Percentiles rank a stretch among this genome's conserved stretches.
phyloP scores from a whole-genome alignment of 2,797 vertebrate genomes.

The Loriculus beryllinus region DNA sequence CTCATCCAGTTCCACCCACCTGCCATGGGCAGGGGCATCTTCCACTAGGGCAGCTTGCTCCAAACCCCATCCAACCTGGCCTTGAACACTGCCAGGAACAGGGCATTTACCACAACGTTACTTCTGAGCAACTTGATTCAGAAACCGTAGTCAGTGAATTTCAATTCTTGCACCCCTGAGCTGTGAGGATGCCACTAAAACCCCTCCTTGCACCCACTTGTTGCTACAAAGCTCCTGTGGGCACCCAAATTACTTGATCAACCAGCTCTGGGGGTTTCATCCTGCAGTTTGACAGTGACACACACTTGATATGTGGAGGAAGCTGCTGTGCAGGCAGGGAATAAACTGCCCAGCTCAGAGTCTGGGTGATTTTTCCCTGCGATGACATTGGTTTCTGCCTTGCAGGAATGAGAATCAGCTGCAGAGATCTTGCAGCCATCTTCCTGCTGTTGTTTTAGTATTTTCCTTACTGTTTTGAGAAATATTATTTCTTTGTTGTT shows the following conservation, averaged over 20 bases:
- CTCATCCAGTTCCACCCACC: not conserved
- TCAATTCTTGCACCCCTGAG: not conserved
- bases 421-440: not conserved
- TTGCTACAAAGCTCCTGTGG: not conserved
- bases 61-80: not conserved
- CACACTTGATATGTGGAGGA: not conserved
- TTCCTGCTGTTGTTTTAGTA: not conserved
- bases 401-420: not conserved
- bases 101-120: not conserved
- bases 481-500: not conserved
- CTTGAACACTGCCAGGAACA: not conserved
- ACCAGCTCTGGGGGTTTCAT: not conserved
- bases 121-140: fast-evolving
- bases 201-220: too few relatives aligned
- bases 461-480: not conserved
- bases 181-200: not conserved
- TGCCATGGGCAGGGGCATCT: not conserved
- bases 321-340: not conserved
- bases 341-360: not conserved
- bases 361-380: fast-evolving
- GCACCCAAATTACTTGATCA: not conserved
- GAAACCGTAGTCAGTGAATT: fast-evolving
- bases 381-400: not conserved
- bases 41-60: not conserved
- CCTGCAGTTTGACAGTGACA: not conserved